phyloP scores from a whole-genome alignment of 92 coral and sea anemone species.

The Porites rus region DNA sequence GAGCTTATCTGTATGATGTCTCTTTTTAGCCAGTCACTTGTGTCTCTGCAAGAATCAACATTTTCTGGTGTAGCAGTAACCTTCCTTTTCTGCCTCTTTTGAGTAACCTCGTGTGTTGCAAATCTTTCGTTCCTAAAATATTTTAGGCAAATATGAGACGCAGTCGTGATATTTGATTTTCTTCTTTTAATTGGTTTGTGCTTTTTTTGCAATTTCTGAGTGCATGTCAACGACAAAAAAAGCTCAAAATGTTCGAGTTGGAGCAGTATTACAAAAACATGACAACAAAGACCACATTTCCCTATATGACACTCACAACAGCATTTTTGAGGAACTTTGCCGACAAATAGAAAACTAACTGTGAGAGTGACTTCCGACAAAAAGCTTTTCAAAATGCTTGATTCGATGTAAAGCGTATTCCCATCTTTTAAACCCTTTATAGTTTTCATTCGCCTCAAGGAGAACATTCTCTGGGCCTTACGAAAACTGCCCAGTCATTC shows the following conservation, averaged over 20 bases:
- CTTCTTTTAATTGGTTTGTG: slow-evolving; percentile 31
- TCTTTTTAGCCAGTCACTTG: slow-evolving; percentile 52
- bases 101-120: slow-evolving; percentile 45
- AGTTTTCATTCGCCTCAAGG: slow-evolving; percentile 52
- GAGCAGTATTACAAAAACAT: slow-evolving; percentile 29
- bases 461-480: slow-evolving; percentile 51
- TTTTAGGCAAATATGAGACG: slow-evolving; percentile 37
- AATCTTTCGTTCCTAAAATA: slow-evolving; percentile 46
- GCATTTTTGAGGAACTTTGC: slow-evolving; percentile 32
- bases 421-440: slow-evolving; percentile 48
- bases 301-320: slow-evolving; percentile 45
- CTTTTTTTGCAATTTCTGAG: slow-evolving; percentile 37
- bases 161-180: slow-evolving; percentile 27
- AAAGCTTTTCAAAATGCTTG: slow-evolving; percentile 51
- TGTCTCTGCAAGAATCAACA: slow-evolving; percentile 28
- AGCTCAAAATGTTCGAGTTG: slow-evolving; percentile 43
- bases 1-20: slow-evolving; percentile 36
- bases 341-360: slow-evolving; percentile 37
- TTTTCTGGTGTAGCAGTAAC: slow-evolving; percentile 13
- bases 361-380: slow-evolving; percentile 30
- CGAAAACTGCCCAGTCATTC: slow-evolving; percentile 46
- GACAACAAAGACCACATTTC: slow-evolving; percentile 61
- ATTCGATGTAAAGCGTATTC: slow-evolving; percentile 10
- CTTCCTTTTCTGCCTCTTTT: slow-evolving; percentile 33
- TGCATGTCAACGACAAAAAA: slow-evolving; percentile 33